Base-by-base conservation (phyloP, 2,113 vertebrate genomes). In the Epinephelus fuscoguttatus region DNA sequence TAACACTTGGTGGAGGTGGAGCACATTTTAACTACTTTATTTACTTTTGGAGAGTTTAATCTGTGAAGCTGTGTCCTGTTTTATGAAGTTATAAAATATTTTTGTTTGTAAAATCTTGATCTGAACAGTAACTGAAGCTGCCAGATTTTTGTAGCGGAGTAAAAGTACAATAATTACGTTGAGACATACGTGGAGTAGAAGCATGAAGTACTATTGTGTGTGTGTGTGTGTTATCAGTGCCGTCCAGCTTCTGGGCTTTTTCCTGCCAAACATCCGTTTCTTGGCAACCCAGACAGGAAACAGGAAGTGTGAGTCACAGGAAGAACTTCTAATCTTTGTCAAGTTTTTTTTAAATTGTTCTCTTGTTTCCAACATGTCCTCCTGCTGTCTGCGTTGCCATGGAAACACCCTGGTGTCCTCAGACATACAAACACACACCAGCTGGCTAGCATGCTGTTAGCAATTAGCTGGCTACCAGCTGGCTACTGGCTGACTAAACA, bases 181-280 rank as follows among this genome's bases (percentile, higher is more conserved):
- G 10, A 45, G 42, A 45, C 2, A 3, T 45, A 45, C 4, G 42
- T 12, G 42, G 42, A 45, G 11, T 45, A 10, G 42, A 37, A 37
- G 33, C 6, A 37, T 37, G 8, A 45, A 45, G 40, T 42, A 9
- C 8, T 45, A 45, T 45, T 11, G 30, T 37, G 33, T 64, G 37
- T 42, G 70, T 78, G 66, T 73, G 63, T 87, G 60, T 70, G n/a
- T 92, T 93, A 94, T 94, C 93, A 88, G 91, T 37, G 40, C 30
- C 3, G 53, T 82, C 71, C 93, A 94, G 90, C 91, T 88, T 89
- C 79, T 84, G 86, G 40, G 56, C 82, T 75, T 85, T 84, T 94
- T 92, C 93, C 92, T 93, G 92, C 86, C 90, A 85, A 92, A 91
- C 88, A 87, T 90, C 91, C 84, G 63, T 91, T 91, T 89, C 86